Evolutionary conservation across 2,888 invertebrate species (phyloP).

Genomic region (Cremastinae sp.): DNA sequence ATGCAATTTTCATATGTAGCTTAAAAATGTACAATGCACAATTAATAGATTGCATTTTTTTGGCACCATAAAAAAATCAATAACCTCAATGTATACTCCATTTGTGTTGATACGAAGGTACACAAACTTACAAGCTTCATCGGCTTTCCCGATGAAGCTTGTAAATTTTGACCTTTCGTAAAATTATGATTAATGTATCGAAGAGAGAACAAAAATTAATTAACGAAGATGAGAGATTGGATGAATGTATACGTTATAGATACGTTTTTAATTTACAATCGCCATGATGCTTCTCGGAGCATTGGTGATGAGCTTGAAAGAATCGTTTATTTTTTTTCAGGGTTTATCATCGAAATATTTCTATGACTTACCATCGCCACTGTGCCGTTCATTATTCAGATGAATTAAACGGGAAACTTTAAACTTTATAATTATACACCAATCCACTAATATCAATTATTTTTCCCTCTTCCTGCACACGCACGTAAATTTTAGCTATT

Average conservation of each 20-base stretch:
- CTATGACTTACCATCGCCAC: slow-evolving; percentile 75
- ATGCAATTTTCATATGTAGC: no score
- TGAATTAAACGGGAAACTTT: slow-evolving; percentile 54
- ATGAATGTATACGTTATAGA: neutral
- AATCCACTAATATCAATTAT: slow-evolving; percentile 13
- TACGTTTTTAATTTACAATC: slow-evolving; percentile 36
- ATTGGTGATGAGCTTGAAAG: neutral
- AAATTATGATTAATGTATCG: no score
- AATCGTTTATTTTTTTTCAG: slow-evolving; percentile 6
- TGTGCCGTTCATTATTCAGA: slow-evolving; percentile 76
- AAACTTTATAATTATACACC: slow-evolving; percentile 41
- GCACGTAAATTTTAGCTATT: slow-evolving; percentile 40
- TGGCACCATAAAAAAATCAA: slow-evolving; percentile 49
- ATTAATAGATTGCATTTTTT: slow-evolving; percentile 8
- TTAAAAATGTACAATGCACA: no score
- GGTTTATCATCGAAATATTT: neutral
- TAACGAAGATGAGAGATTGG: neutral
- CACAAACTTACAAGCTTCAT: no score
- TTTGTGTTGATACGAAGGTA: no score
- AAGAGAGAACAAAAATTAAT: neutral
- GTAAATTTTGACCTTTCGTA: no score
- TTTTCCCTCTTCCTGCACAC: slow-evolving; percentile 21
- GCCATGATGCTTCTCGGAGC: slow-evolving; percentile 63
- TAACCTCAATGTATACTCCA: slow-evolving; percentile 54
- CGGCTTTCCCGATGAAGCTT: neutral